Percentiles rank a stretch among this genome's conserved stretches.
phyloP scores from a whole-genome alignment of 2,797 vertebrate genomes.

The Pantherophis vulpinus region DNA sequence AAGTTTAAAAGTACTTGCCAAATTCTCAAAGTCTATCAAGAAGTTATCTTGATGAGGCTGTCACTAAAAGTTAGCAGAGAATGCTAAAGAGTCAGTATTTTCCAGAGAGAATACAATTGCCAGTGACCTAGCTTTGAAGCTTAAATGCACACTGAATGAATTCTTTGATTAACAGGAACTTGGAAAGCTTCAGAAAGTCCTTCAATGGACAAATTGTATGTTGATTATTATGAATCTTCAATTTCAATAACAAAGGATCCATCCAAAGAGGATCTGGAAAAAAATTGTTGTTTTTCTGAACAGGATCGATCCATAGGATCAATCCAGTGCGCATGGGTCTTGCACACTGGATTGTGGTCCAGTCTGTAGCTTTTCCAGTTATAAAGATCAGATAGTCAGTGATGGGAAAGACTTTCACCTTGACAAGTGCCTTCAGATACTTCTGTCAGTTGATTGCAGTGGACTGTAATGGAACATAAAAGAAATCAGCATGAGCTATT shows the following conservation, averaged over 20 bases:
- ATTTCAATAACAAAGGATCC: neutral
- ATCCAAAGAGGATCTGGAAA: neutral
- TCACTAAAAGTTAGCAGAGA: neutral
- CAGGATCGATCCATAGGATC: neutral
- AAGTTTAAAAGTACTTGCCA: neutral
- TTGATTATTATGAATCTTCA: neutral
- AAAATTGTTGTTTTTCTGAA: neutral
- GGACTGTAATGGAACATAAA: neutral
- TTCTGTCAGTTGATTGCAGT: neutral
- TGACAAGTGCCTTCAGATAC: neutral
- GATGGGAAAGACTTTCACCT: neutral
- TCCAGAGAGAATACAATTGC: no score
- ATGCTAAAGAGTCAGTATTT: neutral
- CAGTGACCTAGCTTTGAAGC: no score
- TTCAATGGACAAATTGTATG: neutral
- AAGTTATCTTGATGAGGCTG: neutral
- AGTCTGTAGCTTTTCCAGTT: neutral
- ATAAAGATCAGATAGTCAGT: neutral
- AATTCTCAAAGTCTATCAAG: neutral
- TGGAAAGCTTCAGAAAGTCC: neutral
- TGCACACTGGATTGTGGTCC: neutral
- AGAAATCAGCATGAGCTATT: neutral
- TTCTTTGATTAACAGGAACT: neutral
- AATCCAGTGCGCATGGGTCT: no score
- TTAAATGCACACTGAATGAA: neutral